Evolutionary conservation across 2,113 vertebrate species (phyloP), one percentile per base, ranked within the genome.

Genomic region (Oryzias woworae): DNA sequence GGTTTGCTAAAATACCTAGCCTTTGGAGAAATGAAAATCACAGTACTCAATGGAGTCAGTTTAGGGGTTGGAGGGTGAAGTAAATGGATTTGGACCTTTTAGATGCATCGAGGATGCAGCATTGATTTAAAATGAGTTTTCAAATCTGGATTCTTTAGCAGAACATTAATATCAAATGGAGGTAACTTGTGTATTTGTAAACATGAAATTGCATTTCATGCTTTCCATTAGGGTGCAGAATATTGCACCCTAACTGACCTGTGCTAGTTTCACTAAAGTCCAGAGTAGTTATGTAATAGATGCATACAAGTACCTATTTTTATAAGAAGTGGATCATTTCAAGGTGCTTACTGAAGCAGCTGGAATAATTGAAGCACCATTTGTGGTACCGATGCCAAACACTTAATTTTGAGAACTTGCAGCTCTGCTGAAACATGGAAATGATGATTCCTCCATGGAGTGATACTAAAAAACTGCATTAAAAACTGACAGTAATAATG

Each of bases 371-470:
- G 1, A 36, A 36, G 10, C 8, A 3, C 2, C 1, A 10, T 36
- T 43, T 57, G n/a, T 78, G 55, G 66, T 59, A 48, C 23, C 71
- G 17, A 41, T 23, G 43, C 45, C 22, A 62, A 41, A 3, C 44
- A 8, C 62, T 53, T 63, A 44, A 57, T 2, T 42, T 71, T 62
- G 62, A 62, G 18, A 3, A 10, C 28, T 70, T 73, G 69, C 78
- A 75, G 54, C 67, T 60, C 36, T 26, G 2, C 43, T 53, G 15
- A 66, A 71, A 63, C 16, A n/a, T 24, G 52, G 46, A 75, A 68
- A 74, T 66, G 42, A 45, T 76, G 76, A 84, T 85, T 86, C 80
- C 76, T 70, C 80, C 52, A 49, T 61, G 81, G 80, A 71, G 70
- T 63, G 23, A 67, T 15, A 10, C 61, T 72, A 74, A 71, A 69